Conservation (phyloP, 2,888 invertebrate genomes). For the Chloromyia formosa region DNA sequence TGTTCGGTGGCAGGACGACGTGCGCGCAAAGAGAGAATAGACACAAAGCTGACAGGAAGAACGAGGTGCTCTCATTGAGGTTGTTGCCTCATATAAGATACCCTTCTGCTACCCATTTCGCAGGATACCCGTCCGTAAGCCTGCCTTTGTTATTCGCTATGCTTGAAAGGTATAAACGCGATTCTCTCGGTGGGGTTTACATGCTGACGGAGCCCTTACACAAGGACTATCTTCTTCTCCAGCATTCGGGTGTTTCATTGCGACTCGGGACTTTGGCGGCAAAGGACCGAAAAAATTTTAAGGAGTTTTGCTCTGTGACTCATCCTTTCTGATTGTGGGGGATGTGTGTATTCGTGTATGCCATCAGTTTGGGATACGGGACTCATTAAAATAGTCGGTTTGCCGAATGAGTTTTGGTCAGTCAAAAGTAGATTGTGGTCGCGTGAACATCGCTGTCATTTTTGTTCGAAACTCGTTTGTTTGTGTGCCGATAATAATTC, state of each 20-base stretch:
- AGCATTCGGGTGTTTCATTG: slow-evolving; percentile 31
- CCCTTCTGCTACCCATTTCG: slow-evolving; percentile 22
- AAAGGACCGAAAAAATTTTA: slow-evolving; percentile 33
- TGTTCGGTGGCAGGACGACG: not conserved
- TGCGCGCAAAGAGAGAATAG: slow-evolving; percentile 31
- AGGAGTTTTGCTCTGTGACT: slow-evolving; percentile 27
- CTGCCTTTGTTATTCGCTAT: not conserved
- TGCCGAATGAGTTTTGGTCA: slow-evolving; percentile 65
- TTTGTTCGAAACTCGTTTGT: slow-evolving; percentile 29
- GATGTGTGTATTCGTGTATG: slow-evolving; percentile 34
- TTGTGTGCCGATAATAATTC: not conserved
- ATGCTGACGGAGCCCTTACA: slow-evolving; percentile 44
- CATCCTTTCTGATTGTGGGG: slow-evolving; percentile 23
- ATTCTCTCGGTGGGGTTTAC: slow-evolving; percentile 27
- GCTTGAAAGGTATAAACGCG: slow-evolving; percentile 16
- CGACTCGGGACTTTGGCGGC: slow-evolving; percentile 33
- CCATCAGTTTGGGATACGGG: slow-evolving; percentile 40
- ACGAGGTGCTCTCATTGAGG: slow-evolving; percentile 23
- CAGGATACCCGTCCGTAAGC: slow-evolving; percentile 19
- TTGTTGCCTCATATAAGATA: not conserved
- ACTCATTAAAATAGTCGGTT: slow-evolving; percentile 58
- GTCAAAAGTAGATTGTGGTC: slow-evolving; percentile 64
- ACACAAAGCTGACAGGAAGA: slow-evolving; percentile 30
- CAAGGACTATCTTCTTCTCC: slow-evolving; percentile 27
- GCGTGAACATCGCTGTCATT: slow-evolving; percentile 53